Percentiles rank a stretch among this genome's conserved stretches.
Evolutionary conservation across 64 coral and sea anemone genomes (phyloP).

Genomic region (Pocillopora damicornis): DNA sequence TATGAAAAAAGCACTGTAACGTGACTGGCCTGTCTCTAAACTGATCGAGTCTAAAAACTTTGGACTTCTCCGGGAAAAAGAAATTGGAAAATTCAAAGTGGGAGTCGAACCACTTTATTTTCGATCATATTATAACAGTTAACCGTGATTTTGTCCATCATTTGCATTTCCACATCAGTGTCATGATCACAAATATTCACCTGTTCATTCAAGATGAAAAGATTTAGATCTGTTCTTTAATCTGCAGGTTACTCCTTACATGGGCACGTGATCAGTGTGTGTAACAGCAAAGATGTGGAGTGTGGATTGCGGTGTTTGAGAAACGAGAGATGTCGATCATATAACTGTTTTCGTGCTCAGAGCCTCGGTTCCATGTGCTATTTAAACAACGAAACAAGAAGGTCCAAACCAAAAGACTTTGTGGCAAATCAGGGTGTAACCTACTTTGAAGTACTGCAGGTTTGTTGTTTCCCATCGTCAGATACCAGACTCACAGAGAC

Average conservation of each 20-base stretch:
- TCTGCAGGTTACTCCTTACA: neutral
- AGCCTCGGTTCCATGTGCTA: neutral
- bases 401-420: conserved; percentile 5
- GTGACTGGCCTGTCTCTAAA: no score
- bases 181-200: neutral
- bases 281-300: neutral
- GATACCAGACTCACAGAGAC: no score
- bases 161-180: no score
- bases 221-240: neutral
- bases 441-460: conserved; percentile 5
- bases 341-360: neutral
- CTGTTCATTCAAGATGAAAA: neutral
- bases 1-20: no score
- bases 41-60: no score
- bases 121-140: no score
- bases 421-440: neutral
- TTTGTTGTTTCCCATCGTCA: neutral
- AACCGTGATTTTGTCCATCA: no score
- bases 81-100: no score
- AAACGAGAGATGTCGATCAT: conserved; percentile 13
- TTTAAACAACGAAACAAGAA: conserved; percentile 5
- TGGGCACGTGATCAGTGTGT: neutral
- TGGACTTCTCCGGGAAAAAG: no score
- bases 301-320: conserved; percentile 21
- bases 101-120: no score